Conservation (phyloP, 2,113 vertebrate species). For the Numenius arquata region DNA sequence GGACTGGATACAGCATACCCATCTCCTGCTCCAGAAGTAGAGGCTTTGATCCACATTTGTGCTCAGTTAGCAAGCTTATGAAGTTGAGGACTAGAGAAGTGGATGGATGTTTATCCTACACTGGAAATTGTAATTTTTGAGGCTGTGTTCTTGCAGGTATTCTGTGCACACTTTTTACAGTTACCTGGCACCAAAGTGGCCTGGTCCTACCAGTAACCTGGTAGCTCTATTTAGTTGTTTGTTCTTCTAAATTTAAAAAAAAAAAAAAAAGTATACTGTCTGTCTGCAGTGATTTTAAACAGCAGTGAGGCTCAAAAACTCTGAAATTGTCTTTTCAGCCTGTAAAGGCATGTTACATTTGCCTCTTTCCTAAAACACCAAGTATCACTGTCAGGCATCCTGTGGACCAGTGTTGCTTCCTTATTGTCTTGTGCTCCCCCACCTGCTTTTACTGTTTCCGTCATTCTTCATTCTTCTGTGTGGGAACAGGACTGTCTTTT, state of each 20-base stretch:
- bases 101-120: not conserved
- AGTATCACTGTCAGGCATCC: not conserved
- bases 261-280: not conserved
- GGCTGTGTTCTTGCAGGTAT: not conserved
- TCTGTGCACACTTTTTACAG: not conserved
- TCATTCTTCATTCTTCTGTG: not conserved
- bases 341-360: not conserved
- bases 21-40: not conserved
- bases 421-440: not conserved
- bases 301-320: not conserved
- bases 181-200: not conserved
- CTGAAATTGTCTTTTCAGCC: not conserved
- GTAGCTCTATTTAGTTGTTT: not conserved
- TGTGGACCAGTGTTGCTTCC: not conserved
- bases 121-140: not conserved
- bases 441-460: not conserved
- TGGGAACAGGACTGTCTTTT: not conserved
- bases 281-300: not conserved
- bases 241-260: not conserved
- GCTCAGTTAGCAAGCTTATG: not conserved
- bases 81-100: not conserved
- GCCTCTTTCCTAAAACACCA: not conserved
- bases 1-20: not conserved
- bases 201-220: not conserved
- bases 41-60: not conserved